These are phyloP conservation scores for Erythrocercus mccallii DNA, from an alignment of 2,113 vertebrate genomes.

Conservation along the genomic window DNA sequence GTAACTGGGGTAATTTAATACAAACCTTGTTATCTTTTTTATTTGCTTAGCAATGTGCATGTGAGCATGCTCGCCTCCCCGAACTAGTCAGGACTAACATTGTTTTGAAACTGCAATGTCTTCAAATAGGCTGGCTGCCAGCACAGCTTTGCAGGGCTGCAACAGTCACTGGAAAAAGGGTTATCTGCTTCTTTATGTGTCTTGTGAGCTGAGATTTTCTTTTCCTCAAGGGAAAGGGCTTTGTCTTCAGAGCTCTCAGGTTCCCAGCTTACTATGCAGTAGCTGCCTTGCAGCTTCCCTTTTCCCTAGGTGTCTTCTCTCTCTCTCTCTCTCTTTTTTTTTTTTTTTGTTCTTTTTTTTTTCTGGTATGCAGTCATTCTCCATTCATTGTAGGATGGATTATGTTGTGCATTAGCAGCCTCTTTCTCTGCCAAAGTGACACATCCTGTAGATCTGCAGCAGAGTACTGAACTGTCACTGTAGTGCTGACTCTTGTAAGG, in stretches of 20 bases:
- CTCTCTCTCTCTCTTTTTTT: not conserved
- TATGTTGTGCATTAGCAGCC: slow-evolving; percentile 34
- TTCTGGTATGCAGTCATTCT: not conserved
- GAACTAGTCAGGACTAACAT: not conserved
- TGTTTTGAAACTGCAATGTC: slow-evolving; percentile 49
- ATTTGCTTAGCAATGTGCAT: slow-evolving; percentile 15
- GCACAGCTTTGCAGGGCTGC: slow-evolving; percentile 10
- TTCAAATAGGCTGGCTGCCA: slow-evolving; percentile 34
- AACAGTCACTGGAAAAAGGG: not conserved
- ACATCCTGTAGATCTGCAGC: slow-evolving; percentile 62
- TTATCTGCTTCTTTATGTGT: not conserved
- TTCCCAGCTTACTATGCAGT: slow-evolving; percentile 2
- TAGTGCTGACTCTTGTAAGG: slow-evolving; percentile 62
- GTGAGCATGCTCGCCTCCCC: not conserved
- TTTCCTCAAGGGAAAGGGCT: not conserved
- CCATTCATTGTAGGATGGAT: slow-evolving; percentile 20
- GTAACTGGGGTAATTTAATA: not conserved
- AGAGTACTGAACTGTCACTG: slow-evolving; percentile 53
- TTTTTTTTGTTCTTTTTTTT: not conserved
- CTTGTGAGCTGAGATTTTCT: not conserved
- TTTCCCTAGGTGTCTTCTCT: not conserved
- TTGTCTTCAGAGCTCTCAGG: slow-evolving; percentile 27
- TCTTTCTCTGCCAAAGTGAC: slow-evolving; percentile 59
- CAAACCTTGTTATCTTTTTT: slow-evolving; percentile 15
- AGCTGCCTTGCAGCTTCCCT: not conserved